Evolutionary conservation across 2,797 vertebrate species (phyloP), one percentile per base, ranked within the genome.

Genomic region (Myripristis murdjan): DNA sequence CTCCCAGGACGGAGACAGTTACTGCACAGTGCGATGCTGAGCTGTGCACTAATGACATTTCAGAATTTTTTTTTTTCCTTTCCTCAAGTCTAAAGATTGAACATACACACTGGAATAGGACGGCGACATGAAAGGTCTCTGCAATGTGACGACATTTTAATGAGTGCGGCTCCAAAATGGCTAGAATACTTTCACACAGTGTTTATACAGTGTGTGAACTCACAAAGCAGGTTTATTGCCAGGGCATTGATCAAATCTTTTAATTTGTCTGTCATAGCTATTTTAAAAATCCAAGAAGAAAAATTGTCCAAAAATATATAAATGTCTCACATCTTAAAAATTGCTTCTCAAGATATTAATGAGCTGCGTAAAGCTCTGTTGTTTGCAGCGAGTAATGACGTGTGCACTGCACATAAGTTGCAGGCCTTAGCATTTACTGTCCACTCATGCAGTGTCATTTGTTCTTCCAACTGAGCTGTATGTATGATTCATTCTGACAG

Each of bases 31-130:
- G 81, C 87, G 86, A 75, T 86, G 84, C 90, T 89, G 87, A 92
- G 89, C 77, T 84, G 67, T 86, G 80, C 82, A 74, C 87, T 91
- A 91, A 93, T 92, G 90, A 91, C 91, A 92, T 91, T 92, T 91
- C 72, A 77, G 82, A 83, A 77, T 87, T 88, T 91, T 89, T 88
- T 87, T 78, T 68, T 83, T 72, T 67, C 84, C 53, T 65, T 82
- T 74, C n/a, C 28, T 20, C 23, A 85, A 89, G 80, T 83, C 75
- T 70, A 46, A 79, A 56, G 20, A 81, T n/a, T 80, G 75, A 81
- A 74, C 66, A 83, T 70, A 74, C 41, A 47, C 49, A 67, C 59
- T 60, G 26, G 57, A 70, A 57, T 70, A 58, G 59, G 69, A 74
- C 81, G 26, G 47, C 60, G 70, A 77, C 67, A 51, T 73, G 16